Conservation (phyloP, 2,113 vertebrate species). For the Hippocampus barbouri region DNA sequence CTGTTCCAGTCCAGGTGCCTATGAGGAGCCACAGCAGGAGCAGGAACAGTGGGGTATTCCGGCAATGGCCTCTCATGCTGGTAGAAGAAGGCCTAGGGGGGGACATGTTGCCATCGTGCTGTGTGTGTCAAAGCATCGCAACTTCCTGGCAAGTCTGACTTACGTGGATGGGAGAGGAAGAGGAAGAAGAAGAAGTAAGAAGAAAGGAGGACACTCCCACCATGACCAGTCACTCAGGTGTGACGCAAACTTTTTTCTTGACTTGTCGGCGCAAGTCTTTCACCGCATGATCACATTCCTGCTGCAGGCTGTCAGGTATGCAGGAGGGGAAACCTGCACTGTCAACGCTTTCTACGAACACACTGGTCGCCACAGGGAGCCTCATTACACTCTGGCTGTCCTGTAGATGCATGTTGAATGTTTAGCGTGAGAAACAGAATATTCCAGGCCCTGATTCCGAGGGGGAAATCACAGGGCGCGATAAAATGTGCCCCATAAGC, state of each 20-base stretch:
- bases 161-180: conserved; percentile 12
- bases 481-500: neutral
- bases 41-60: conserved; percentile 52
- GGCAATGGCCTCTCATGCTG: conserved; percentile 49
- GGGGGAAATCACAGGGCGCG: neutral
- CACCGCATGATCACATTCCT: neutral
- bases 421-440: neutral
- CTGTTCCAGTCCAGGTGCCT: conserved; percentile 25
- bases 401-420: neutral
- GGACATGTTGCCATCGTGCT: conserved; percentile 66
- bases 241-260: neutral
- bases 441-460: neutral
- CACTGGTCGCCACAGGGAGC: neutral
- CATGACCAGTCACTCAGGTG: neutral
- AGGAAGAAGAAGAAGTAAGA: neutral
- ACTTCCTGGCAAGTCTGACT: conserved; percentile 81
- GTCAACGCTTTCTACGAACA: neutral
- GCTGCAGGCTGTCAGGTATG: neutral
- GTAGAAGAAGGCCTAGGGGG: conserved; percentile 29
- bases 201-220: neutral
- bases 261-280: neutral
- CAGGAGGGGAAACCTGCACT: neutral
- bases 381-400: neutral
- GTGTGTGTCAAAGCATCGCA: conserved; percentile 61
- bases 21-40: conserved; percentile 29